These are phyloP conservation scores for Galagoides demidoff DNA, from an alignment of 2,797 vertebrate genomes.

Conservation along the genomic window DNA sequence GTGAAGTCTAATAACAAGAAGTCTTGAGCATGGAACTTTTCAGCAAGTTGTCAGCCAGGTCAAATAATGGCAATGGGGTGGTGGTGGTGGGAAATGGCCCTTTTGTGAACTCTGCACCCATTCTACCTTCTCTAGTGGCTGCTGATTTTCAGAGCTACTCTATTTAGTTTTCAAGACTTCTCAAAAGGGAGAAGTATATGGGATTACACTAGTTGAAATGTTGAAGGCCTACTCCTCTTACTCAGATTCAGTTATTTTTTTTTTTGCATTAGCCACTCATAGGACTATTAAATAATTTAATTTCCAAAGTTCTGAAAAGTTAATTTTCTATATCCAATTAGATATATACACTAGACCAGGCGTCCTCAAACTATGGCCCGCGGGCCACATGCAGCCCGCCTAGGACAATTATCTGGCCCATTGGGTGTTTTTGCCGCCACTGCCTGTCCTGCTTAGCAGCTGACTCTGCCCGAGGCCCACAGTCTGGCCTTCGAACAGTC, in stretches of 20 bases:
- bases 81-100: not conserved
- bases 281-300: not conserved
- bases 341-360: too few species aligned
- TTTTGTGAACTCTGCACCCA: not conserved
- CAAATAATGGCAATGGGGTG: not conserved
- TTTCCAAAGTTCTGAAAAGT: not conserved
- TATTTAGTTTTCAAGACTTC: not conserved
- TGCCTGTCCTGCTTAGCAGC: too few species aligned
- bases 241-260: not conserved
- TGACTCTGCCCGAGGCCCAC: too few species aligned
- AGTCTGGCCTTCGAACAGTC: too few species aligned
- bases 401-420: too few species aligned
- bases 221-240: not conserved
- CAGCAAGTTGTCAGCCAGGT: not conserved
- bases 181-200: not conserved
- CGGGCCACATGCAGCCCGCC: too few species aligned
- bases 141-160: not conserved
- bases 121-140: not conserved
- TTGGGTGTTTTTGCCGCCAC: too few species aligned
- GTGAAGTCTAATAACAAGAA: not conserved
- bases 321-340: not conserved
- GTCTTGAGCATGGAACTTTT: not conserved
- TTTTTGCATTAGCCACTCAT: not conserved
- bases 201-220: not conserved
- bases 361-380: too few species aligned